These are phyloP conservation scores for Bombus huntii DNA, from an alignment of 1,140 invertebrate genomes.

Conservation along the genomic window DNA sequence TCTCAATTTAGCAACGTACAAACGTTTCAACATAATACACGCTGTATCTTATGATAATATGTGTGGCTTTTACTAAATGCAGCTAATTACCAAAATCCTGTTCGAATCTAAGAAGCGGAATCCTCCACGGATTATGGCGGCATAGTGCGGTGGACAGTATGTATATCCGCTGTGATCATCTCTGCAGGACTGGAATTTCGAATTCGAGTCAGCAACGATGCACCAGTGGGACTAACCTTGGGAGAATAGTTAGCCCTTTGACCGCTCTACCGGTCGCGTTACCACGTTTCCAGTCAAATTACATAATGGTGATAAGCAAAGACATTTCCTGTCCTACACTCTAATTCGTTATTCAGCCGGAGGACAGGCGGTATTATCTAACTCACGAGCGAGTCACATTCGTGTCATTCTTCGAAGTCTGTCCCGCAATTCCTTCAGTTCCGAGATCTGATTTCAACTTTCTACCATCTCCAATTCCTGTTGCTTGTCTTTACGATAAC, in stretches of 20 bases:
- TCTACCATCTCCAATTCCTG: neutral
- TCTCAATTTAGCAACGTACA: neutral
- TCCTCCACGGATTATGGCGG: neutral
- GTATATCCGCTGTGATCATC: slow-evolving; percentile 12
- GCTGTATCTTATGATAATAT: too few relatives aligned
- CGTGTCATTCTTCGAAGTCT: slow-evolving; percentile 1
- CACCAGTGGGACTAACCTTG: neutral
- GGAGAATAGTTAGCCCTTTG: slow-evolving; percentile 16
- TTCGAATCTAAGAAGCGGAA: neutral
- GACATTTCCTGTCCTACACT: neutral
- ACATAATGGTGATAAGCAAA: slow-evolving; percentile 42
- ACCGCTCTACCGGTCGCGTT: neutral
- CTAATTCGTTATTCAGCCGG: neutral
- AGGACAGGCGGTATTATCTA: slow-evolving; percentile 7
- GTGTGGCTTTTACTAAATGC: neutral
- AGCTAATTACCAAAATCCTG: neutral
- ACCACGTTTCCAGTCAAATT: slow-evolving; percentile 26
- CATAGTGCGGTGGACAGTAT: neutral
- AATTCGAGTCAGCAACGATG: slow-evolving; percentile 21
- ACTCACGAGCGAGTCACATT: neutral
- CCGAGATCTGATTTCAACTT: slow-evolving; percentile 23
- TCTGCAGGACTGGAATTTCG: slow-evolving; percentile 16
- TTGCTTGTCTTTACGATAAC: neutral
- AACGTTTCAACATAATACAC: neutral
- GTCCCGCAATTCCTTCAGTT: neutral